A percentile compares a stretch with the other conserved stretches of the same genome.
Evolutionary conservation across 2,797 vertebrate genomes (phyloP).

Genomic region (Pantherophis alleghaniensis): DNA sequence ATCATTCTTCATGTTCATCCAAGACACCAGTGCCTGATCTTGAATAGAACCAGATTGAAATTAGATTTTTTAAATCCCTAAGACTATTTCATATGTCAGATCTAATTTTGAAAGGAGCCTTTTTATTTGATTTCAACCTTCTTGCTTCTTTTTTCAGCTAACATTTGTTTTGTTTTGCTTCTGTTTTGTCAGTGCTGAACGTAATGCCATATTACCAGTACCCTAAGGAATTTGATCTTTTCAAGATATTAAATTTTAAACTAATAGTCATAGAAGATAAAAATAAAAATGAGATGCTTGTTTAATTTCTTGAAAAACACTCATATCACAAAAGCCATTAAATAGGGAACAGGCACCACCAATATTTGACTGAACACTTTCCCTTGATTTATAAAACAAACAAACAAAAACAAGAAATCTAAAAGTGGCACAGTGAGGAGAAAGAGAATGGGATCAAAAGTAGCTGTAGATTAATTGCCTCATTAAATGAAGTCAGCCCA

Average conservation of each 20-base stretch:
- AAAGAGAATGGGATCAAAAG: background rate
- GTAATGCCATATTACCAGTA: conserved; percentile 22
- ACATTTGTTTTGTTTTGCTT: conserved; percentile 24
- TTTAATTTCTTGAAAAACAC: background rate
- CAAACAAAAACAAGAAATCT: background rate
- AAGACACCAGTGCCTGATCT: background rate
- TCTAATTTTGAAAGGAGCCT: conserved; percentile 34
- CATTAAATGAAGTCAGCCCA: background rate
- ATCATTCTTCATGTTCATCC: background rate
- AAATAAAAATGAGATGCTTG: conserved; percentile 19
- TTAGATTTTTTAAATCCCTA: conserved; percentile 36
- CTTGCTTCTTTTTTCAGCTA: conserved; percentile 32
- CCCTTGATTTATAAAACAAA: background rate
- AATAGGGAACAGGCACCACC: background rate
- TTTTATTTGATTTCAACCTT: conserved; percentile 31
- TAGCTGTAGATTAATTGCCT: background rate
- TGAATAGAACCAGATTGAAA: background rate
- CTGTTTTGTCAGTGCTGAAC: conserved; percentile 16
- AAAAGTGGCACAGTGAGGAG: background rate
- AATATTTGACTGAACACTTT: background rate
- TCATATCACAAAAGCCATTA: background rate
- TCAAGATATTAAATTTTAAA: conserved; percentile 37
- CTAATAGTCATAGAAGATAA: background rate
- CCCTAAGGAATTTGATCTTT: conserved; percentile 25
- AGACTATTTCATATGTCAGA: conserved; percentile 30